Evolutionary conservation across 2,113 vertebrate genomes (phyloP).

Genomic region (Tyrannus savana): DNA sequence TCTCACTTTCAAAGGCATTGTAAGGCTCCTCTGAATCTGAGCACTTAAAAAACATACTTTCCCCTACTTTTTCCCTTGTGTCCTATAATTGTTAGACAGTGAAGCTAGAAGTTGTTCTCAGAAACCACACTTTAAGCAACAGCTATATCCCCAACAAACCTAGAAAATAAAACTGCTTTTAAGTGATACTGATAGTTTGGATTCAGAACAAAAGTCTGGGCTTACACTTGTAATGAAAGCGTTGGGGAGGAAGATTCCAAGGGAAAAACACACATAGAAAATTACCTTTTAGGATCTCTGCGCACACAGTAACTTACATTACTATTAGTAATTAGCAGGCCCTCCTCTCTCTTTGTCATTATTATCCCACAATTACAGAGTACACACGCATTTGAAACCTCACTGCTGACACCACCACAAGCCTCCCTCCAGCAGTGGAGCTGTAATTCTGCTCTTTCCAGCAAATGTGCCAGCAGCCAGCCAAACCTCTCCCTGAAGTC

Average conservation of each 20-base stretch:
- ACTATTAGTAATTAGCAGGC: constrained; percentile 38
- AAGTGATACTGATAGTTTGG: neutral
- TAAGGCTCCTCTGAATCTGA: neutral
- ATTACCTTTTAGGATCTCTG: constrained; percentile 14
- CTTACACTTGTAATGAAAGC: neutral
- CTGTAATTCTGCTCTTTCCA: neutral
- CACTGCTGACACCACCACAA: constrained; percentile 8
- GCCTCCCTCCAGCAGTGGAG: neutral
- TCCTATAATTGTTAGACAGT: neutral
- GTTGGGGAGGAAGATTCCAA: neutral
- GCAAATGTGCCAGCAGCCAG: neutral
- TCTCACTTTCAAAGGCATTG: neutral
- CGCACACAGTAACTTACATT: constrained; percentile 12
- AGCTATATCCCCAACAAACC: neutral
- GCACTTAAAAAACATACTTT: neutral
- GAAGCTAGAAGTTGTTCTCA: neutral
- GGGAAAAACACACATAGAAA: neutral
- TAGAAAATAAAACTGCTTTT: neutral
- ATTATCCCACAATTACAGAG: constrained; percentile 23
- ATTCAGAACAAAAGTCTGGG: neutral
- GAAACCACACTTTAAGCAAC: neutral
- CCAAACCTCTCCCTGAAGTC: neutral
- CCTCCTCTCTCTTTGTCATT: constrained; percentile 44
- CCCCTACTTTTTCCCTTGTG: neutral
- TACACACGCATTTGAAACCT: neutral